phyloP scores from a whole-genome alignment of 2,113 vertebrate genomes.

The Colaptes auratus region DNA sequence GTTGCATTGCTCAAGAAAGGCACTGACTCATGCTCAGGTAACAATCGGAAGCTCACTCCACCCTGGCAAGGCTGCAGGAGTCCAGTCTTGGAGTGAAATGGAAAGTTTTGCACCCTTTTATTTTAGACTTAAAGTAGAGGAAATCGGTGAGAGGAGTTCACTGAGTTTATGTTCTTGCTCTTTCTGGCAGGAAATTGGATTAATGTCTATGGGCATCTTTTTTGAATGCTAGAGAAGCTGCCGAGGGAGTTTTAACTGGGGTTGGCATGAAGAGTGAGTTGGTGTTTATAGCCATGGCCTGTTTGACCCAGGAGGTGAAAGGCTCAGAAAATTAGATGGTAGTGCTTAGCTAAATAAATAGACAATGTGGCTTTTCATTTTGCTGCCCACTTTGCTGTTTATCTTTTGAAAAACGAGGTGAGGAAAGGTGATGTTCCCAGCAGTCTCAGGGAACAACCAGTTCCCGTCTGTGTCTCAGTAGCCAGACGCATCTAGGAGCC shows the following conservation, averaged over 20 bases:
- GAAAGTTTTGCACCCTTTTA: not conserved
- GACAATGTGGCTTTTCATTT: not conserved
- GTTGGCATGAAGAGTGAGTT: not conserved
- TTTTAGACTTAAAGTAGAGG: not conserved
- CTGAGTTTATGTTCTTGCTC: not conserved
- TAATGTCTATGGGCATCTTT: not conserved
- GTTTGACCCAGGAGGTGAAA: not conserved
- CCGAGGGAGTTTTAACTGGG: not conserved
- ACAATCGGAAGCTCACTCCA: not conserved
- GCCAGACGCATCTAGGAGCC: not conserved
- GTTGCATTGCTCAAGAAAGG: not conserved
- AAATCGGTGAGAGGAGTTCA: not conserved
- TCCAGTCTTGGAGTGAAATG: not conserved
- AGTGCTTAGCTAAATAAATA: not conserved
- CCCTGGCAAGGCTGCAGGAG: not conserved
- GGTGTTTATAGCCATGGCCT: not conserved
- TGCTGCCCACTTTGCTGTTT: not conserved
- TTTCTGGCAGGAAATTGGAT: not conserved
- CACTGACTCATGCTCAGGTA: constrained; percentile 21
- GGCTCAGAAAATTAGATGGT: not conserved
- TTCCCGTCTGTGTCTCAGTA: not conserved
- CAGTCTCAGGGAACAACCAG: not conserved
- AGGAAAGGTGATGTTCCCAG: not conserved
- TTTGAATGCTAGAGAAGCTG: not conserved
- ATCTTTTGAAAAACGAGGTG: not conserved